Evolutionary conservation across 1,140 invertebrate genomes (phyloP).

Genomic region (Trinorchestia longiramus): DNA sequence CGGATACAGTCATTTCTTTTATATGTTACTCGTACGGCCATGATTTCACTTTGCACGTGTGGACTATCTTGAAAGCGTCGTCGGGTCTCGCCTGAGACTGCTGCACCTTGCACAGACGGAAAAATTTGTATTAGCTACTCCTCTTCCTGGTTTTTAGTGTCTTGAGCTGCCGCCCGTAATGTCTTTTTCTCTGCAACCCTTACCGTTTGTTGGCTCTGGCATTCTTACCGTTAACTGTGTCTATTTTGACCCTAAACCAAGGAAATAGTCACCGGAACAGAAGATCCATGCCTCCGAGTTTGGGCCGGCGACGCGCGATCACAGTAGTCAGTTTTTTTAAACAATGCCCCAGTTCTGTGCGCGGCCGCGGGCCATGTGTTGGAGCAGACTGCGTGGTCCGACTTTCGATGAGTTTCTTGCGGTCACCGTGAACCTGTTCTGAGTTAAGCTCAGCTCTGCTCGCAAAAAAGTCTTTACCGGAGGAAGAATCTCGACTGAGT

Average conservation of each 20-base stretch:
- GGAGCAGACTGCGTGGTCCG: not conserved
- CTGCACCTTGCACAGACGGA: not conserved
- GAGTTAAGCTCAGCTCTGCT: not conserved
- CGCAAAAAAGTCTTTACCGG: not conserved
- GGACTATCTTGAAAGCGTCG: not conserved
- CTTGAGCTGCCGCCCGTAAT: not conserved
- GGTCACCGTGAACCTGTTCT: slow-evolving; percentile 11
- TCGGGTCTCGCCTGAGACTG: not conserved
- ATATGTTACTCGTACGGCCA: not conserved
- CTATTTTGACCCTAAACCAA: not conserved
- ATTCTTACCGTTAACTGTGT: too few relatives aligned
- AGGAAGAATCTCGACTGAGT: not conserved
- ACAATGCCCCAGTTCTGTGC: slow-evolving; percentile 32
- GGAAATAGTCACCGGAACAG: not conserved
- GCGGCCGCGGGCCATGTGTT: not conserved
- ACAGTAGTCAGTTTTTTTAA: not conserved
- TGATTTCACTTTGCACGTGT: not conserved
- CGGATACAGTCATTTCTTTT: not conserved
- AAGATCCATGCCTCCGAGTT: not conserved
- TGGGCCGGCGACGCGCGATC: not conserved
- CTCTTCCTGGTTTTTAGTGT: not conserved
- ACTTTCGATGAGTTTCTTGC: slow-evolving; percentile 47
- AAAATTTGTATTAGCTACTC: not conserved
- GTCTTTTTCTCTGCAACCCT: not conserved
- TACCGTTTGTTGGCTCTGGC: too few relatives aligned